Evolutionary conservation across 35 echinoderm and acorn worm genomes (phyloP).

Genomic region (Ophioderma brevispina): DNA sequence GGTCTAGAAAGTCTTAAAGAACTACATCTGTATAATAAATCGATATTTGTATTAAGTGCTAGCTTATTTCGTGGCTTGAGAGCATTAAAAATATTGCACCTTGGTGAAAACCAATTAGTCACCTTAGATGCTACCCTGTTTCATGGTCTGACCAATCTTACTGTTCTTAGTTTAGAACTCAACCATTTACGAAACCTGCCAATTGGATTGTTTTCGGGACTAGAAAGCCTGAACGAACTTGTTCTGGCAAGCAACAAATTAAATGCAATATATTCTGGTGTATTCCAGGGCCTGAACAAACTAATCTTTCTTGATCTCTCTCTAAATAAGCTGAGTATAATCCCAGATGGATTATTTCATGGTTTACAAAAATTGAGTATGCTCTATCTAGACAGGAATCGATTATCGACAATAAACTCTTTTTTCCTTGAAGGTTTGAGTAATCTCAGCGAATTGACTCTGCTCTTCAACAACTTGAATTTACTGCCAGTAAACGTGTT

Average conservation of each 20-base stretch:
- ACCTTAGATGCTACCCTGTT: no score
- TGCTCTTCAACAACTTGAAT: background rate
- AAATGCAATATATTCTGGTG: background rate
- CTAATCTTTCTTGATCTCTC: background rate
- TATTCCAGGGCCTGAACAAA: background rate
- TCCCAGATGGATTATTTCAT: background rate
- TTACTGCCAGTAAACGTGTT: background rate
- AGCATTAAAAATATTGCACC: no score
- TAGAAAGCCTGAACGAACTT: background rate
- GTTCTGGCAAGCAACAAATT: background rate
- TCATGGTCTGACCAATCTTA: no score
- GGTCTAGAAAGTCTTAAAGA: no score
- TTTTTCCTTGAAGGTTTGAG: background rate
- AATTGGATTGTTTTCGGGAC: no score
- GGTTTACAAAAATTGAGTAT: background rate
- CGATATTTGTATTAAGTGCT: no score
- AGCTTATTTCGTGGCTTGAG: no score
- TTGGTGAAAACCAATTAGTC: no score
- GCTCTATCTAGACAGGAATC: background rate
- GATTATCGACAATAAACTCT: background rate
- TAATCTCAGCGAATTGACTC: background rate
- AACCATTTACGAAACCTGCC: no score
- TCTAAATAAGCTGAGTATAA: background rate
- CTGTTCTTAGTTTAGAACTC: no score
- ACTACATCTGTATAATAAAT: no score